These are phyloP conservation scores for Mystacides longicornis DNA, from an alignment of 2,888 invertebrate genomes.

Conservation along the genomic window DNA sequence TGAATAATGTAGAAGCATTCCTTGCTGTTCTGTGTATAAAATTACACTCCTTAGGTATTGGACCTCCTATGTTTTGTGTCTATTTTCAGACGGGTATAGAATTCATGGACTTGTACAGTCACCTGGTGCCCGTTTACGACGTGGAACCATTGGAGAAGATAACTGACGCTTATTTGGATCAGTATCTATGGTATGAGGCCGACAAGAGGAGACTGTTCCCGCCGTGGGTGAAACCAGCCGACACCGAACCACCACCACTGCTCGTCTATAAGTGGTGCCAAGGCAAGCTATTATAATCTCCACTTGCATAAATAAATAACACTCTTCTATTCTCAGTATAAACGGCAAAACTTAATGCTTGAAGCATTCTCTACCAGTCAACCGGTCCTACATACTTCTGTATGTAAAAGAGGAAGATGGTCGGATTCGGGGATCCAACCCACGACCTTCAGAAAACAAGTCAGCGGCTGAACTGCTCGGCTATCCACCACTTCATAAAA, in stretches of 20 bases:
- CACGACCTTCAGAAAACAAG: too few species aligned
- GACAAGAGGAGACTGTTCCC: slow-evolving; percentile 95
- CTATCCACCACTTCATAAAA: too few species aligned
- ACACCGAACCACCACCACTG: slow-evolving; percentile 91
- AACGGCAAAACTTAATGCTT: too few species aligned
- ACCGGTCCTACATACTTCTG: too few species aligned
- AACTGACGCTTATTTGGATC: slow-evolving; percentile 98
- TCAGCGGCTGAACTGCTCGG: too few species aligned
- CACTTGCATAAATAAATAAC: background rate
- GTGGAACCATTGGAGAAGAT: slow-evolving; percentile 99
- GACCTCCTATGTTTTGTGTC: slow-evolving; percentile 10
- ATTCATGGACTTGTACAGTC: slow-evolving; percentile 99
- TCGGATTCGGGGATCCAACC: too few species aligned
- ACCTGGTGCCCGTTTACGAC: slow-evolving; percentile 97
- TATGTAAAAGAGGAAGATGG: too few species aligned
- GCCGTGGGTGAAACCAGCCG: slow-evolving; percentile 99
- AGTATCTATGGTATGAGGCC: slow-evolving; percentile 99
- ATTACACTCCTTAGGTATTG: slow-evolving; percentile 10
- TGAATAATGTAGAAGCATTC: background rate
- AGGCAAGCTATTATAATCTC: slow-evolving; percentile 47
- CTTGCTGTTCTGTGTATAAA: background rate
- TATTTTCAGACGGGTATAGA: slow-evolving; percentile 83
- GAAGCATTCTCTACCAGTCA: too few species aligned
- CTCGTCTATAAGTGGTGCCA: slow-evolving; percentile 99
- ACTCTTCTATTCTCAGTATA: too few species aligned